Evolutionary conservation across 2,797 vertebrate species (phyloP).

Genomic region (Poecile montanus): DNA sequence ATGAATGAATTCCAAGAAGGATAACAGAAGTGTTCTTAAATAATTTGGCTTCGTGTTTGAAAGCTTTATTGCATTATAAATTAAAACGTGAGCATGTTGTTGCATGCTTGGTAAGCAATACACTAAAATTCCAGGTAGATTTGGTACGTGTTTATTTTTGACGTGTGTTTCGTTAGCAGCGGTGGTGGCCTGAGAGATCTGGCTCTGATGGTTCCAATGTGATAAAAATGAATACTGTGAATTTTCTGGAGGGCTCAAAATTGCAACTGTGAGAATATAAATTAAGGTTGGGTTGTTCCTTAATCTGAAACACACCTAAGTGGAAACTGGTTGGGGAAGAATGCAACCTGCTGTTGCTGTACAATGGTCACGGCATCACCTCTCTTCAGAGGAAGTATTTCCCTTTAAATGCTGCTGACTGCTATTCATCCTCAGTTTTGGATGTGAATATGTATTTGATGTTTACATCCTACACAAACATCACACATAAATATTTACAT

Average conservation of each 20-base stretch:
- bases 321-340: background rate
- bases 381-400: background rate
- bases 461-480: background rate
- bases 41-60: conserved; percentile 49
- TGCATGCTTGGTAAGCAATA: conserved; percentile 31
- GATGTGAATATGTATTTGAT: background rate
- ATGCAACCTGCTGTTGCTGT: background rate
- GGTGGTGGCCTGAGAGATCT: background rate
- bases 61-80: conserved; percentile 44
- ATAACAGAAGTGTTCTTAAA: conserved; percentile 49
- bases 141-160: conserved; percentile 35
- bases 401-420: background rate
- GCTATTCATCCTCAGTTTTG: background rate
- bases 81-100: conserved; percentile 42
- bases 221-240: background rate
- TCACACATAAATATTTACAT: background rate
- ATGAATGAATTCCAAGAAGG: conserved; percentile 34
- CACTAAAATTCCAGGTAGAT: conserved; percentile 35
- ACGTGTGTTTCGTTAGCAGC: background rate
- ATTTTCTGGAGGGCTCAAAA: background rate
- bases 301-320: background rate
- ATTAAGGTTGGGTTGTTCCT: background rate
- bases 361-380: background rate
- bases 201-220: background rate
- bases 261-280: background rate